These are phyloP conservation scores for Latrodectus elegans DNA, from an alignment of 2,888 invertebrate genomes.

Conservation along the genomic window DNA sequence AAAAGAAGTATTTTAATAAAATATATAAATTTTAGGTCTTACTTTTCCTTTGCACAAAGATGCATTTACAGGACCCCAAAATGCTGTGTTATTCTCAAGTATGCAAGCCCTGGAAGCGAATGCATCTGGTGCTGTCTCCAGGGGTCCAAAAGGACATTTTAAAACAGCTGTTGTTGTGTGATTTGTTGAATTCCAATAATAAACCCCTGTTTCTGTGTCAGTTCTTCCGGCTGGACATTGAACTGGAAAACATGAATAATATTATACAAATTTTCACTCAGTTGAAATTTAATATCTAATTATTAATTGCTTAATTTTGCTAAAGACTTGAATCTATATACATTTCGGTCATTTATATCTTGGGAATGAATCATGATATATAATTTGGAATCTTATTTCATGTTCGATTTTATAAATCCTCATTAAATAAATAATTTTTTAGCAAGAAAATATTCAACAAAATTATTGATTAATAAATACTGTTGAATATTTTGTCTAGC, in stretches of 20 bases:
- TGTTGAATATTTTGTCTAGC: too few relatives aligned
- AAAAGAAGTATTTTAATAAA: not conserved
- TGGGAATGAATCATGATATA: too few relatives aligned
- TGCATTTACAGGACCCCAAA: conserved; percentile 66
- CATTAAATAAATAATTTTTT: too few relatives aligned
- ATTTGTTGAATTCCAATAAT: conserved; percentile 66
- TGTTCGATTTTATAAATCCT: too few relatives aligned
- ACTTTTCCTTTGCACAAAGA: conserved; percentile 67
- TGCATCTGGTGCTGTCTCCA: conserved; percentile 14
- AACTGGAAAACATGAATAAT: conserved; percentile 1
- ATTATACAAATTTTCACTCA: too few relatives aligned
- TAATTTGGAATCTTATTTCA: too few relatives aligned
- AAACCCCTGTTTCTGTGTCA: conserved; percentile 38
- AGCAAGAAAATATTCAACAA: too few relatives aligned
- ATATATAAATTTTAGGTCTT: not conserved
- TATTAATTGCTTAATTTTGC: too few relatives aligned
- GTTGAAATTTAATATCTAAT: too few relatives aligned
- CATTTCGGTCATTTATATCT: too few relatives aligned
- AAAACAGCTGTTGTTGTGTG: conserved; percentile 33
- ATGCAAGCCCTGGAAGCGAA: conserved; percentile 43
- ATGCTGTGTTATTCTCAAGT: conserved; percentile 25
- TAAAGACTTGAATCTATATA: too few relatives aligned
- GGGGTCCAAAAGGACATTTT: conserved; percentile 68
- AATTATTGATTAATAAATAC: too few relatives aligned
- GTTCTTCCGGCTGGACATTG: conserved; percentile 51